Percentiles rank a stretch among this genome's conserved stretches.
phyloP scores from a whole-genome alignment of 2,113 vertebrate genomes.

The Lates calcarifer region DNA sequence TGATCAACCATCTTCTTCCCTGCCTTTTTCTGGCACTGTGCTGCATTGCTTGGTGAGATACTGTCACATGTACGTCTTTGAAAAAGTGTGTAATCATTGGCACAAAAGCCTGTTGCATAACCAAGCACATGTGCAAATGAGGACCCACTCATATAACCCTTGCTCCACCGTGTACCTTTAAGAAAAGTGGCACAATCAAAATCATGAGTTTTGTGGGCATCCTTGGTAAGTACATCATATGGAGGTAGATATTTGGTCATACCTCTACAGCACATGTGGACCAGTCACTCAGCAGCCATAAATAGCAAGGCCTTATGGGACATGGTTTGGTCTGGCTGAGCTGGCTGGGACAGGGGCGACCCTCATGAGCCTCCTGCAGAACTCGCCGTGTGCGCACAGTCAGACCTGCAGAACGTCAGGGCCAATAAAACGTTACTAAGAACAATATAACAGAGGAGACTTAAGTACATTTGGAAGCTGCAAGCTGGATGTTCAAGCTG shows the following conservation, averaged over 20 bases:
- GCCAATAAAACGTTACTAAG: neutral
- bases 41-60: too few relatives aligned
- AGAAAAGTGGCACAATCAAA: neutral
- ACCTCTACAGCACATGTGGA: slow-evolving; percentile 91
- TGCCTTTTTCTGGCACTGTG: too few relatives aligned
- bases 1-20: too few relatives aligned
- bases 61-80: too few relatives aligned
- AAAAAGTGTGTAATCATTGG: too few relatives aligned
- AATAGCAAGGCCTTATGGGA: slow-evolving; percentile 92
- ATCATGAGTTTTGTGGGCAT: neutral
- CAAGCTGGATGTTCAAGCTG: neutral
- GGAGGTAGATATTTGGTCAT: slow-evolving; percentile 43
- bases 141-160: neutral
- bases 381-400: slow-evolving; percentile 88
- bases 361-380: slow-evolving; percentile 88
- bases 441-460: neutral
- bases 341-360: slow-evolving; percentile 89
- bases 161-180: neutral
- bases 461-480: neutral
- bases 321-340: slow-evolving; percentile 91
- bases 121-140: too few relatives aligned
- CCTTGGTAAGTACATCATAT: neutral
- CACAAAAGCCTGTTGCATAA: too few relatives aligned
- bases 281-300: slow-evolving; percentile 92
- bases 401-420: slow-evolving; percentile 83